These are phyloP conservation scores for Pluvianellus socialis DNA, from an alignment of 2,113 vertebrate species.

Conservation along the genomic window DNA sequence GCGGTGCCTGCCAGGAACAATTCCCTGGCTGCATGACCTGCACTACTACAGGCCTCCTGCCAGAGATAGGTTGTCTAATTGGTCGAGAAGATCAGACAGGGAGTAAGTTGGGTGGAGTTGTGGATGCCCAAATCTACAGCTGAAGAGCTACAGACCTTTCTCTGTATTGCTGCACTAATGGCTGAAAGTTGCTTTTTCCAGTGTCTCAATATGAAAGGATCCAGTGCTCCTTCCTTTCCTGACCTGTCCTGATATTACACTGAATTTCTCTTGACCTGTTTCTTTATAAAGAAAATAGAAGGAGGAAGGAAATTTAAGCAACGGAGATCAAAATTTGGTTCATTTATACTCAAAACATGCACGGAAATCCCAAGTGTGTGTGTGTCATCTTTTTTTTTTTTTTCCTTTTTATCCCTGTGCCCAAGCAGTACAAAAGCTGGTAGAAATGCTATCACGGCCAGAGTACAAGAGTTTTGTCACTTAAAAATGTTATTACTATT, in stretches of 20 bases:
- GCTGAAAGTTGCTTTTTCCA: neutral
- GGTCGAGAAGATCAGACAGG: neutral
- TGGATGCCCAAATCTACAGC: neutral
- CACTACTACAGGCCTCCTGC: neutral
- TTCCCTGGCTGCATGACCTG: neutral
- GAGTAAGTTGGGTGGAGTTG: neutral
- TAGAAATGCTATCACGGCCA: neutral
- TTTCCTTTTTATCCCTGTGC: accelerated
- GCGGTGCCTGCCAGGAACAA: neutral
- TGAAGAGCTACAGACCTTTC: neutral
- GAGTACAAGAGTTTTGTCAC: neutral
- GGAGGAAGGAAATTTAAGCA: neutral
- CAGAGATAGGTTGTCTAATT: neutral
- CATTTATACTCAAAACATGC: neutral
- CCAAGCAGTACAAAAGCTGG: neutral
- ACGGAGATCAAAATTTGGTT: neutral
- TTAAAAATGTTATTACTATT: neutral
- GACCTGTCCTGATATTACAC: neutral
- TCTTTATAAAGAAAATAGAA: neutral
- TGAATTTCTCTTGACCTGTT: neutral
- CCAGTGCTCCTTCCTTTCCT: neutral
- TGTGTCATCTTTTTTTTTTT: neutral
- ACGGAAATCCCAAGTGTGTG: neutral
- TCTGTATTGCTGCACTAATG: neutral
- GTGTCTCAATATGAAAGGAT: neutral